phyloP scores from a whole-genome alignment of 1,140 invertebrate species.

The Battus philenor region DNA sequence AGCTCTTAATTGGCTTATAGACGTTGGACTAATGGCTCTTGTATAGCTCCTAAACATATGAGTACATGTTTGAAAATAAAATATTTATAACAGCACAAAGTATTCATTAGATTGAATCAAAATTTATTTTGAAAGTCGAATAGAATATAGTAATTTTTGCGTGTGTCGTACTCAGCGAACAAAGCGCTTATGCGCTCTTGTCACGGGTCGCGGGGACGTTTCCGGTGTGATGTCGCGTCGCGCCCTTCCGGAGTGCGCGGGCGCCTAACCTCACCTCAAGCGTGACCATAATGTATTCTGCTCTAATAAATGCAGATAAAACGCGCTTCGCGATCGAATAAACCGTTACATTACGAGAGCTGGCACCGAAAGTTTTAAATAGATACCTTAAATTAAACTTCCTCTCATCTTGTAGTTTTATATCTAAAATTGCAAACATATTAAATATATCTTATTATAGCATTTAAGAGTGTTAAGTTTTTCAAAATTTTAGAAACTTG shows the following conservation, averaged over 20 bases:
- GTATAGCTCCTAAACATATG: too few relatives aligned
- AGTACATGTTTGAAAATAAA: not conserved
- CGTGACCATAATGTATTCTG: conserved; percentile 59
- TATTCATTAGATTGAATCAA: not conserved
- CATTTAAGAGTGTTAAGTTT: too few relatives aligned
- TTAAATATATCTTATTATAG: too few relatives aligned
- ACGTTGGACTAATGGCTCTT: too few relatives aligned
- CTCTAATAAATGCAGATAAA: conserved; percentile 49
- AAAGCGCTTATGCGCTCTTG: conserved; percentile 47
- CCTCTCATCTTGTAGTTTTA: too few relatives aligned
- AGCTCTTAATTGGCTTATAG: not conserved
- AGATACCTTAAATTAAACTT: too few relatives aligned
- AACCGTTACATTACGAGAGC: conserved; percentile 1
- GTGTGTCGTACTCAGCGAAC: conserved; percentile 41
- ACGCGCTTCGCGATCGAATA: conserved; percentile 13
- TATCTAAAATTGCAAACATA: too few relatives aligned
- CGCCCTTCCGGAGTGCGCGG: conserved; percentile 65
- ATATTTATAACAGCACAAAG: not conserved
- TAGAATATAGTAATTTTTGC: conserved; percentile 18
- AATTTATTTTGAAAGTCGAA: not conserved
- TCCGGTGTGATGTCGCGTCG: conserved; percentile 50
- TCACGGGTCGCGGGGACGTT: conserved; percentile 57
- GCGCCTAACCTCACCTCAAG: conserved; percentile 38
- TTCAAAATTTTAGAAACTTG: too few relatives aligned
- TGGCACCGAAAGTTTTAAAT: too few relatives aligned